A percentile compares a stretch with the other conserved stretches of the same genome.
Conservation (phyloP, 1,140 invertebrate species). For the Bombus affinis region DNA sequence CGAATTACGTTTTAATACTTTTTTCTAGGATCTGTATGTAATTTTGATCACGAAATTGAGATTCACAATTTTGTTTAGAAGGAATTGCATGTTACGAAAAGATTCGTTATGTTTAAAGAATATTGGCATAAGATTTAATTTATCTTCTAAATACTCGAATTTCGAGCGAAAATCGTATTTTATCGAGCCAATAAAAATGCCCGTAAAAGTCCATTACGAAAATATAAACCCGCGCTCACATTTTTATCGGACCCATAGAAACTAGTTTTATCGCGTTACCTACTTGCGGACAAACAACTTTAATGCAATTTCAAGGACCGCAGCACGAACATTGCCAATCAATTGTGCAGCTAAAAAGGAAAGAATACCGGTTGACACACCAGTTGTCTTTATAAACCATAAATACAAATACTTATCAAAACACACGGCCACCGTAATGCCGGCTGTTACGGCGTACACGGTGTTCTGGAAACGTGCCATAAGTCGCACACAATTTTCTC, state of each 20-base stretch:
- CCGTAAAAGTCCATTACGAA: background rate
- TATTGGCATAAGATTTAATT: background rate
- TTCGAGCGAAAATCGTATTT: background rate
- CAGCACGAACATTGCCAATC: background rate
- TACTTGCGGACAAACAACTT: background rate
- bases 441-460: background rate
- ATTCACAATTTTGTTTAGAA: background rate
- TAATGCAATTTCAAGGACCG: background rate
- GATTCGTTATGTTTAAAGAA: background rate
- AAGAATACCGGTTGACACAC: background rate
- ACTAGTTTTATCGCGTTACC: background rate
- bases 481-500: conserved; percentile 46
- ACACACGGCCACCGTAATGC: background rate
- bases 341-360: background rate
- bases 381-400: background rate
- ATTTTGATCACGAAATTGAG: background rate
- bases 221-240: background rate
- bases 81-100: background rate
- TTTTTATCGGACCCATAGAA: background rate
- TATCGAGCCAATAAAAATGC: background rate
- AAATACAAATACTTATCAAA: conserved; percentile 27
- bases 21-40: too few relatives aligned
- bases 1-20: too few relatives aligned
- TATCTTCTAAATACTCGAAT: background rate
- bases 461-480: conserved; percentile 32